A percentile compares a stretch with the other conserved stretches of the same genome.
These are phyloP conservation scores for Leucania comma DNA, from an alignment of 2,888 invertebrate species.

Conservation along the genomic window DNA sequence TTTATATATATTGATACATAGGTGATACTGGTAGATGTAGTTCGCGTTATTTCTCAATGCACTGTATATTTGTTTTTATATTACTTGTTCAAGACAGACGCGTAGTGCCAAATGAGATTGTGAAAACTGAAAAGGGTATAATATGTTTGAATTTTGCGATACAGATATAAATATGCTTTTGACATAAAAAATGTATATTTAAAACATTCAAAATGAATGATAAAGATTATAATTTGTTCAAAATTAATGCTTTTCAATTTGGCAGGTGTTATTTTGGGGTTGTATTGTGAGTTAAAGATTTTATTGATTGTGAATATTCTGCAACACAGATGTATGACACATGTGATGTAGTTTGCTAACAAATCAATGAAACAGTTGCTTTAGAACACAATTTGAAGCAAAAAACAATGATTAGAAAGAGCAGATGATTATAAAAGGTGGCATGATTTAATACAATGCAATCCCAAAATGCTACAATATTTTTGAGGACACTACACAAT, in stretches of 20 bases:
- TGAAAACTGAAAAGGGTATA: slow-evolving; percentile 58
- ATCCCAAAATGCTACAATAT: slow-evolving; percentile 38
- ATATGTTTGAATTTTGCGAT: slow-evolving; percentile 60
- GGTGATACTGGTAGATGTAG: slow-evolving; percentile 77
- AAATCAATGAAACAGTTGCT: neutral
- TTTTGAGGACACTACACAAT: slow-evolving; percentile 52
- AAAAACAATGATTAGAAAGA: neutral
- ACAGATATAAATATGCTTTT: slow-evolving; percentile 50
- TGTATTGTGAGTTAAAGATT: neutral
- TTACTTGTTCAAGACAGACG: slow-evolving; percentile 75
- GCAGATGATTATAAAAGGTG: neutral
- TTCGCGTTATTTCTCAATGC: slow-evolving; percentile 75
- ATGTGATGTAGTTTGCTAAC: neutral
- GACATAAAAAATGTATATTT: slow-evolving; percentile 47
- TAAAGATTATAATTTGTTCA: slow-evolving; percentile 29
- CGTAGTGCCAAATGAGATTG: slow-evolving; percentile 85
- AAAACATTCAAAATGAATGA: slow-evolving; percentile 29
- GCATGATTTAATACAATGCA: neutral
- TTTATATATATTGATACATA: slow-evolving; percentile 91
- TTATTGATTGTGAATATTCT: neutral
- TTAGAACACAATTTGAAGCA: too few relatives aligned
- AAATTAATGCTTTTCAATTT: slow-evolving; percentile 40
- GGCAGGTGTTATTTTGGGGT: slow-evolving; percentile 31
- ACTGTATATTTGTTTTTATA: slow-evolving; percentile 72
- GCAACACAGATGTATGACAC: slow-evolving; percentile 7